A percentile compares a stretch with the other conserved stretches of the same genome.
These are phyloP conservation scores for Radopholus similis DNA, from an alignment of 1,140 invertebrate species.

Conservation along the genomic window DNA sequence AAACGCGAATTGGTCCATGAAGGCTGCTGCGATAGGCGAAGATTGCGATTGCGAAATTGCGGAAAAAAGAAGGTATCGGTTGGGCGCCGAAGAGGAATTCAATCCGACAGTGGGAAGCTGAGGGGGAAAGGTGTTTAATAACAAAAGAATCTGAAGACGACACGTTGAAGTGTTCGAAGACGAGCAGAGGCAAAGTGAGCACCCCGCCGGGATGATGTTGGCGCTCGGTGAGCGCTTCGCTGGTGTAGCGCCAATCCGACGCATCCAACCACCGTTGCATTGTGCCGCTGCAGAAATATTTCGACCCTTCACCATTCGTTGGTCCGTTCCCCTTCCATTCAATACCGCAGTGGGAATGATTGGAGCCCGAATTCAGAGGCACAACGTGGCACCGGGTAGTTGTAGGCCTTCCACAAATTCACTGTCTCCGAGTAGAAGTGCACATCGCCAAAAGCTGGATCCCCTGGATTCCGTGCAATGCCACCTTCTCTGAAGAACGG, in stretches of 20 bases:
- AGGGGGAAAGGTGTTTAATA: neutral
- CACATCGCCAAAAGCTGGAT: constrained; percentile 79
- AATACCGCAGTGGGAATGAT: constrained; percentile 73
- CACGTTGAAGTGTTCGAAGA: constrained; percentile 60
- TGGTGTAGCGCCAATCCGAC: constrained; percentile 68
- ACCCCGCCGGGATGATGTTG: constrained; percentile 78
- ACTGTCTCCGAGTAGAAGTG: constrained; percentile 84
- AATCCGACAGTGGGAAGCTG: neutral
- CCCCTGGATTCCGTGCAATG: constrained; percentile 66
- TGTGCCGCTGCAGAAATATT: constrained; percentile 24
- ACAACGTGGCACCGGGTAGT: constrained; percentile 78
- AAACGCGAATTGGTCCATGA: constrained; percentile 46
- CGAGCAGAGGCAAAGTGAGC: constrained; percentile 56
- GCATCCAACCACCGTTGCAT: constrained; percentile 49
- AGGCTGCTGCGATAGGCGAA: neutral
- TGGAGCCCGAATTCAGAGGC: constrained; percentile 93
- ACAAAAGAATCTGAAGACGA: neutral
- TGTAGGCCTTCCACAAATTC: constrained; percentile 75
- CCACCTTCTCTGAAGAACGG: constrained; percentile 27
- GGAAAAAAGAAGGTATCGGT: neutral
- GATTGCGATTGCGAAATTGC: neutral
- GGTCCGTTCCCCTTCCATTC: too few relatives aligned
- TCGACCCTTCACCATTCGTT: constrained; percentile 58
- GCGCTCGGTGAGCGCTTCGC: constrained; percentile 70
- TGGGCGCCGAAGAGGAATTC: neutral